Evolutionary conservation across 2,888 invertebrate genomes (phyloP).

Genomic region (Chymomyza procnemis): DNA sequence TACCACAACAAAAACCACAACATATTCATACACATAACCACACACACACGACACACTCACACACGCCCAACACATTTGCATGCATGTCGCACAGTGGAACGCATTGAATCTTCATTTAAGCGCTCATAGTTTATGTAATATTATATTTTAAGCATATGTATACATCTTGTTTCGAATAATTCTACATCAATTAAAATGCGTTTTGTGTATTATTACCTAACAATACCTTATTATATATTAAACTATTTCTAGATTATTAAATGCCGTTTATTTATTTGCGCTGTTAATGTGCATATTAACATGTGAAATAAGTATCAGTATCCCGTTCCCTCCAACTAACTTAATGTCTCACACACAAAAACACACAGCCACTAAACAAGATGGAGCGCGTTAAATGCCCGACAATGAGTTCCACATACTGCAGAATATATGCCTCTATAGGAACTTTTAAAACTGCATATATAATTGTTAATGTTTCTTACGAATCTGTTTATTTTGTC

Average conservation of each 20-base stretch:
- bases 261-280: constrained; percentile 38
- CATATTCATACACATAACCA: too few species aligned
- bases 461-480: constrained; percentile 16
- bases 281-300: constrained; percentile 7
- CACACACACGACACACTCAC: constrained; percentile 14
- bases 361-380: constrained; percentile 21
- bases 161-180: neutral
- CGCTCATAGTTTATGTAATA: neutral
- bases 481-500: constrained; percentile 46
- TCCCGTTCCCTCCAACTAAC: constrained; percentile 13
- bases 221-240: constrained; percentile 31
- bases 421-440: constrained; percentile 34
- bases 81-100: constrained; percentile 45
- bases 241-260: constrained; percentile 69
- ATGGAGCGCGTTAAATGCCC: constrained; percentile 22
- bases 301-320: neutral
- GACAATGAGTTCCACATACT: constrained; percentile 46
- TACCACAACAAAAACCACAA: constrained; percentile 20
- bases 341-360: constrained; percentile 33
- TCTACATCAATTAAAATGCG: neutral
- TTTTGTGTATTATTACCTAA: neutral
- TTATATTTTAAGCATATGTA: neutral
- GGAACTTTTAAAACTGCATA: constrained; percentile 29
- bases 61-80: constrained; percentile 14
- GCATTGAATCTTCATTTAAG: constrained; percentile 24